phyloP scores from a whole-genome alignment of 2,113 vertebrate species.

The Alethe castanea region DNA sequence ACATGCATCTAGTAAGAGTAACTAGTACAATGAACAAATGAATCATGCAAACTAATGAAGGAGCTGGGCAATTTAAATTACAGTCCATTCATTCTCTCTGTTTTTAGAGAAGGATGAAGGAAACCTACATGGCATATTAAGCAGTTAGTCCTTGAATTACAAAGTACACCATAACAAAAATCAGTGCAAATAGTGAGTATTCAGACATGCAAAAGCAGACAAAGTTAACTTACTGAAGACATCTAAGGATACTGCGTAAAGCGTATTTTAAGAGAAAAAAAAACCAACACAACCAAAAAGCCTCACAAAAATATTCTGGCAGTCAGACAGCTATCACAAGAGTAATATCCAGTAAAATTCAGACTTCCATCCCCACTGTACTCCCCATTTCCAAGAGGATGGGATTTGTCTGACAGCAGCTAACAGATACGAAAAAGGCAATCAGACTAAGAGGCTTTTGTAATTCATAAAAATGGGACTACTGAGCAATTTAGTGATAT shows the following conservation, averaged over 20 bases:
- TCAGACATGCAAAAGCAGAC: background rate
- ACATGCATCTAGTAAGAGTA: background rate
- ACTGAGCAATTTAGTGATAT: background rate
- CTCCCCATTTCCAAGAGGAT: background rate
- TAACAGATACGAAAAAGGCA: background rate
- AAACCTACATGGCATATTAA: constrained; percentile 17
- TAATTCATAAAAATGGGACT: background rate
- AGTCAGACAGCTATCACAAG: background rate
- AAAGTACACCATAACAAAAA: background rate
- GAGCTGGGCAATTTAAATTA: background rate
- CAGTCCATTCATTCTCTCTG: background rate
- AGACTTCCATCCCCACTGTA: background rate
- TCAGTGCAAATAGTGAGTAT: background rate
- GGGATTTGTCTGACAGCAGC: background rate
- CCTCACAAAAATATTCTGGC: background rate
- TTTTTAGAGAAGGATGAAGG: background rate
- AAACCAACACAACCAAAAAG: background rate
- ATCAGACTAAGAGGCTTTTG: background rate
- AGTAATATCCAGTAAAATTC: background rate
- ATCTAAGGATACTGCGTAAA: background rate
- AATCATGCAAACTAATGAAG: background rate
- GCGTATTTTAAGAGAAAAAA: background rate
- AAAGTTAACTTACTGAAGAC: background rate
- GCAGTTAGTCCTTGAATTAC: background rate
- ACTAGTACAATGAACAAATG: background rate